Conservation (phyloP, 2,797 vertebrate species). For the Mus caroli region DNA sequence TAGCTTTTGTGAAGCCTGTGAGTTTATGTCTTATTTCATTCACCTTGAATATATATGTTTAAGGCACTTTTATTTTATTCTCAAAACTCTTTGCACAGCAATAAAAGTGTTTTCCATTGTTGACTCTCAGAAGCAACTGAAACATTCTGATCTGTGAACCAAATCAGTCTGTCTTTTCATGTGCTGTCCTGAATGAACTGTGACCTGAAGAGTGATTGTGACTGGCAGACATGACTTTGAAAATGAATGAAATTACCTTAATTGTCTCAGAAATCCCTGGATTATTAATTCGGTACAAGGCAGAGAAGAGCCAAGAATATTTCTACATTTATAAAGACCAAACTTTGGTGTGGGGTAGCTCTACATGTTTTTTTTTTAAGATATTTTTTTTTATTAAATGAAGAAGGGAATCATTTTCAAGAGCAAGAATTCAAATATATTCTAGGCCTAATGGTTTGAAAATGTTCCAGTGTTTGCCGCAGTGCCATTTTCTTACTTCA, state of each 20-base stretch:
- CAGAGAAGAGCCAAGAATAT: not conserved
- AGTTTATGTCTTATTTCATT: not conserved
- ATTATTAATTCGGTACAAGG: not conserved
- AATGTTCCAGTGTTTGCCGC: conserved; percentile 7
- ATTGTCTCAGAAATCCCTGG: not conserved
- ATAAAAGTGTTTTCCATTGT: not conserved
- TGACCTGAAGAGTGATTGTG: not conserved
- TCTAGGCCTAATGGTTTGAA: conserved; percentile 17
- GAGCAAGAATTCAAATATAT: conserved; percentile 56
- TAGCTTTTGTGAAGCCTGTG: not conserved
- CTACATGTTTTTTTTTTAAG: not conserved
- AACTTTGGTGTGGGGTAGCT: not conserved
- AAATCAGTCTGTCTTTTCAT: not conserved
- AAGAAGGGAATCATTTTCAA: not conserved
- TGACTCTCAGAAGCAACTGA: not conserved
- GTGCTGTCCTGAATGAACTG: not conserved
- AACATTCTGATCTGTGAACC: not conserved
- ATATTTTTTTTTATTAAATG: not conserved
- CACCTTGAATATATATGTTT: not conserved
- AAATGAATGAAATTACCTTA: not conserved
- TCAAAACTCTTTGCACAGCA: conserved; percentile 24
- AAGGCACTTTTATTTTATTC: not conserved
- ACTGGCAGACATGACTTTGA: not conserved
- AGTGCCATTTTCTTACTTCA: conserved; percentile 54
- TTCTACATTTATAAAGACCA: not conserved